Evolutionary conservation across 64 coral and sea anemone species (phyloP).

Genomic region (Catalaphyllia jardinei): DNA sequence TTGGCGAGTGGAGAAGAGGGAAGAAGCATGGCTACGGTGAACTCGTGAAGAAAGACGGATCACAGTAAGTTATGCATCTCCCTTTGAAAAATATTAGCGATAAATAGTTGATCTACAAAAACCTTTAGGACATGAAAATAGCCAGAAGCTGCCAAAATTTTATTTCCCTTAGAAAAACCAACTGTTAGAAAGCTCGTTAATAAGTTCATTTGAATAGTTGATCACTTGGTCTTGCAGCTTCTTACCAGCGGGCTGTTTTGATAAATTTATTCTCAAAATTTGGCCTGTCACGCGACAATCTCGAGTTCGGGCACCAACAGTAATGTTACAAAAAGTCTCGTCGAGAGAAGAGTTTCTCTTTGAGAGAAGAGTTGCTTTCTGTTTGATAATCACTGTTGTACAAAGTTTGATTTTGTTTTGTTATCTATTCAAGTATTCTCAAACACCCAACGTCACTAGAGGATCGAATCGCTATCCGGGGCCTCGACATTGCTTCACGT

Average conservation of each 20-base stretch:
- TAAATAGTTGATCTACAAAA: neutral
- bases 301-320: neutral
- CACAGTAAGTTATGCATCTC: conserved; percentile 40
- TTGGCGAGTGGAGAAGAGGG: conserved; percentile 87
- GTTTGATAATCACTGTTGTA: neutral
- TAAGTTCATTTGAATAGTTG: neutral
- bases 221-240: neutral
- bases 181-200: neutral
- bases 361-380: too few relatives aligned
- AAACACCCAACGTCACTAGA: neutral
- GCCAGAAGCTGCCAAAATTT: neutral
- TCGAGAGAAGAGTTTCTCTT: neutral
- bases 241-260: neutral
- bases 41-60: conserved; percentile 75
- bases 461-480: neutral
- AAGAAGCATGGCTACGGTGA: conserved; percentile 87
- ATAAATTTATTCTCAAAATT: neutral
- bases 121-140: neutral
- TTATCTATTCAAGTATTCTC: neutral
- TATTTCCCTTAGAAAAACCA: too few relatives aligned
- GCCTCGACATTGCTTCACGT: neutral
- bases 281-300: neutral
- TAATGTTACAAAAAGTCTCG: too few relatives aligned
- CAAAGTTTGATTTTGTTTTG: neutral
- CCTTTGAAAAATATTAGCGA: neutral